Base-by-base conservation (phyloP, 2,113 vertebrate species). In the Semnornis frantzii region DNA sequence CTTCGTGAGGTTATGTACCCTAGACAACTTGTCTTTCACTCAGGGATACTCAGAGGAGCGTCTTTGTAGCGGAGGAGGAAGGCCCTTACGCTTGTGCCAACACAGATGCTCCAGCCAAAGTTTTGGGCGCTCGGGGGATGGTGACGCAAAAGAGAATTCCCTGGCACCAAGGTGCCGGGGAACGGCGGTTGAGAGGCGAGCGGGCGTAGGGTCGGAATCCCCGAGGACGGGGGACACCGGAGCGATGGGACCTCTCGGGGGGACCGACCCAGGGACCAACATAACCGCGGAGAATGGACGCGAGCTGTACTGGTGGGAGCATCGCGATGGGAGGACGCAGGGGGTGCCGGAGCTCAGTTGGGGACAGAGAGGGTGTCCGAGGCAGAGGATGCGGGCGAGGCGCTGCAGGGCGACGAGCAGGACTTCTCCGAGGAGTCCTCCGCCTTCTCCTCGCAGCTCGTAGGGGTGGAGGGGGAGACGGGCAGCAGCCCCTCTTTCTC, bases 401-500 rank as follows among this genome's bases (percentile, higher is more conserved):
- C 98, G 37, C 98, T 98, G 27, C 98, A 98, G 17, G 99, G 98
- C 2, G 98, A 98, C 8, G 99, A 98, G 91, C 98, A 98, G 44
- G 99, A 99, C 95, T 98, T 99, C 78, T 99, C 99, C 7, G 99
- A 99, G 6, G 97, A 98, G 90, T 99, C 99, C 78, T 99, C 99
- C 3, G 96, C 95, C 96, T 99, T 99, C 74, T 99, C 99, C 24
- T 98, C 98, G 69, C 96, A 98, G 78, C 98, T 98, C 3, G 97
- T 98, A 3, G 97, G 95, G 65, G 98, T 98, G 34, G 98, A 94
- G 1, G 98, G 97, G 42, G 98, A 98, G 90, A 99, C 98, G 88
- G 98, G 98, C 55, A 99, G 91, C 55, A 99, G 92, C 25, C 99
- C 99, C 78, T 99, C 99, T 94, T 99, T 99, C 94, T 99, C 99